Evolutionary conservation across 2,113 vertebrate species (phyloP), one percentile per base, ranked within the genome.

Genomic region (Pyrgilauda ruficollis): DNA sequence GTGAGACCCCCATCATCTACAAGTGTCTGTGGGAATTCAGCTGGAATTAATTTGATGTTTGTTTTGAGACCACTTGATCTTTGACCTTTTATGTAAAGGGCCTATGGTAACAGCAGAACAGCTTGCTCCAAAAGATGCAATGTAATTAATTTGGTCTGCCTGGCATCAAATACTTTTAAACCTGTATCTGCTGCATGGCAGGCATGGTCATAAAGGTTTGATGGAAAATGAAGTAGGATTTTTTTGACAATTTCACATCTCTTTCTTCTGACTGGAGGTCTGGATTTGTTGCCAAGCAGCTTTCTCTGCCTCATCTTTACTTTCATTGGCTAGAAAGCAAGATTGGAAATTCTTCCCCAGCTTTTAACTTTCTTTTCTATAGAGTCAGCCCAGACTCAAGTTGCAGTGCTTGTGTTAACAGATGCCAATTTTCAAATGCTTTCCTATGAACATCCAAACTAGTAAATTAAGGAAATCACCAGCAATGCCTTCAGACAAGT

Each of bases 401-500:
- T 37, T 75, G 70, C 50, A 73, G 50, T 72, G 50, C 31, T 85
- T 83, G 46, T 33, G 44, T 41, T 83, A 84, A 90, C 22, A 67
- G 31, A 80, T 72, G 53, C 43, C 58, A 67, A 35, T 72, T 94
- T 89, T 93, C 49, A 87, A 66, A 77, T 82, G 53, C 37, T 92
- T 83, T 87, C 80, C 62, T 85, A 35, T 37, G 31, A 92, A 41
- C 79, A 84, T 59, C 63, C 85, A 78, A 84, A 79, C 49, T 80
- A 82, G 44, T 52, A 78, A 90, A 90, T 82, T 61, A 96, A 94
- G 50, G 39, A 87, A 87, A 94, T 88, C 96, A 95, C 94, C 90
- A 97, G 76, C 86, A 92, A 96, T 81, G 69, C 86, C 95, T 97
- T 97, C 91, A 91, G 77, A 82, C 72, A 89, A 80, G 50, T 89